Evolutionary conservation across 1,140 invertebrate genomes (phyloP), one percentile per base, ranked within the genome.

Genomic region (Drosophila parabipectinata): DNA sequence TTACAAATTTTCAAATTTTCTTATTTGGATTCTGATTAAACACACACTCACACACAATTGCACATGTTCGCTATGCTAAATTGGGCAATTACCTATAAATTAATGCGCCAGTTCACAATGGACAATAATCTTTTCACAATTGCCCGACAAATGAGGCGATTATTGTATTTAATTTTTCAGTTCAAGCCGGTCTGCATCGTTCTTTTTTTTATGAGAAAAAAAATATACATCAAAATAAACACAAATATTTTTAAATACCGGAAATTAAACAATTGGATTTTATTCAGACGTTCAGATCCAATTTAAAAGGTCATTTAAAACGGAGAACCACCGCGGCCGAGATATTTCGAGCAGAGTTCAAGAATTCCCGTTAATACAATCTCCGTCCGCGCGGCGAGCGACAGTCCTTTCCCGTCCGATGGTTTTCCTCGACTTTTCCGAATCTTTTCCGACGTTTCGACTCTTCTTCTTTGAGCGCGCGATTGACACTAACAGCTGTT

Each of bases 1-100:
- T 72, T 47, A 28, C 34, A 54, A 50, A 41, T 47, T 56, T 68
- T 55, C 69, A 68, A 39, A 50, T 51, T 47, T 56, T 68, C 68
- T 69, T 69, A 48, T 69, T 69, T 44, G 26, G 5, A 44, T 44
- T 18, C 18, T 44, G 14, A 51, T 68, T 45, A 45, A 34, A 44
- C 47, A 54, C 62, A 68, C 14, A 18, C 15, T 48, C 51, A 69
- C 51, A 56, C 63, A 63, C 62, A 26, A 30, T 61, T 51, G 45
- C 59, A 67, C 63, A 67, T 63, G 45, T 41, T 67, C 64, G 12
- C 34, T 51, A 12, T 24, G 12, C 5, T 47, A 41, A 66, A 50
- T 50, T 51, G 58, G 61, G 18, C 58, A 66, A 51, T 44, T 67
- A 63, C 45, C 47, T 32, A 64, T 64, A 26, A 44, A 53, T 18